phyloP scores from a whole-genome alignment of 2,888 invertebrate genomes.

The Drosophila vallismaia region DNA sequence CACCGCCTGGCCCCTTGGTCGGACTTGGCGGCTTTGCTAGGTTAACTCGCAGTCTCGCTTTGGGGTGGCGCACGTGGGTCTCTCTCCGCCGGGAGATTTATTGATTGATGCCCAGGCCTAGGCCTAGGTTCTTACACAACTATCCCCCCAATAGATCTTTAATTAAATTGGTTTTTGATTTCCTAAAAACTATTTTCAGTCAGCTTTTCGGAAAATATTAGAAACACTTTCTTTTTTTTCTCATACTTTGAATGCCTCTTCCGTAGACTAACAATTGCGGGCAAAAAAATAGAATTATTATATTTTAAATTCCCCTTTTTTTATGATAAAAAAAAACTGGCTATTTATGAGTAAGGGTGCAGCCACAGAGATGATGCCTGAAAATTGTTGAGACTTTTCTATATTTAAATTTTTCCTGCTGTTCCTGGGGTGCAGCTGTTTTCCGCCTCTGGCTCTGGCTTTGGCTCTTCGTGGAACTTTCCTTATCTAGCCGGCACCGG shows the following conservation, averaged over 20 bases:
- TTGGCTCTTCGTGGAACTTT: slow-evolving; percentile 17
- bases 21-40: slow-evolving; percentile 28
- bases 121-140: slow-evolving; percentile 23
- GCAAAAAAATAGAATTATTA: neutral
- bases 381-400: too few species aligned
- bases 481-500: slow-evolving; percentile 33
- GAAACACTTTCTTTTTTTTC: slow-evolving; percentile 3
- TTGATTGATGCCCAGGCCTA: slow-evolving; percentile 18
- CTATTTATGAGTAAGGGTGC: too few species aligned
- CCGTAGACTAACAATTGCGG: slow-evolving; percentile 6
- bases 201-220: neutral
- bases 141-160: too few species aligned
- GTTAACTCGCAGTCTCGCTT: slow-evolving; percentile 20
- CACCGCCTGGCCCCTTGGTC: slow-evolving; percentile 9
- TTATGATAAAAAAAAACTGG: too few species aligned
- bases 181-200: neutral
- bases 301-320: too few species aligned
- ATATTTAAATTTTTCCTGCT: too few species aligned
- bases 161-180: neutral
- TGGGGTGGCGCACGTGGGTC: slow-evolving; percentile 26
- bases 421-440: slow-evolving; percentile 7
- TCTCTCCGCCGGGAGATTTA: slow-evolving; percentile 13
- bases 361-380: too few species aligned
- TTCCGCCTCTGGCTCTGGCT: neutral
- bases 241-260: neutral